These are phyloP conservation scores for Halocaridina rubra DNA, from an alignment of 2,888 invertebrate species.

Conservation along the genomic window DNA sequence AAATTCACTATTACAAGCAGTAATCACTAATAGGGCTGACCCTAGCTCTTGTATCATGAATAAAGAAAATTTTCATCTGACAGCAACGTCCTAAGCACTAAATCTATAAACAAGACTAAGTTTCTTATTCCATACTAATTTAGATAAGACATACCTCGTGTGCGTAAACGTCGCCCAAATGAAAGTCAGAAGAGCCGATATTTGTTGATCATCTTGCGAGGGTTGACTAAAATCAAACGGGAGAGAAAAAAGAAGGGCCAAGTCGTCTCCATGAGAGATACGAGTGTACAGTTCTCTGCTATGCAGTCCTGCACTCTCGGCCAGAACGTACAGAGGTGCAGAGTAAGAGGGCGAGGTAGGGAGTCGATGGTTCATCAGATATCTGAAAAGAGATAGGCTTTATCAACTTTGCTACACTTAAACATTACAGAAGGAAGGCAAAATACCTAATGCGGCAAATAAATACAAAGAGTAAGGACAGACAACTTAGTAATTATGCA, in stretches of 20 bases:
- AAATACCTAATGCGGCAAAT: no score
- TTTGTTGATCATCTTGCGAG: slow-evolving; percentile 11
- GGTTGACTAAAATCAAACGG: slow-evolving; percentile 24
- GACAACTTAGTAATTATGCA: no score
- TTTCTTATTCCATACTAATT: no score
- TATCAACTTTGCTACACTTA: no score
- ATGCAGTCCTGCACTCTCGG: slow-evolving; percentile 22
- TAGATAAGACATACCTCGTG: slow-evolving; percentile 31
- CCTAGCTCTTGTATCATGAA: no score
- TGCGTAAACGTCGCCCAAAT: slow-evolving; percentile 42
- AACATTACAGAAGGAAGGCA: no score
- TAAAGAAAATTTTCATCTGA: no score
- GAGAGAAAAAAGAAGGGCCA: slow-evolving; percentile 47
- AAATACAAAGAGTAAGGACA: no score
- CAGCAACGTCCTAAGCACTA: no score
- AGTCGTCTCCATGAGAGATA: slow-evolving; percentile 60
- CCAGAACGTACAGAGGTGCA: slow-evolving; percentile 35
- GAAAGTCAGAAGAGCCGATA: slow-evolving; percentile 21
- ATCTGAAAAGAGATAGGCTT: slow-evolving; percentile 19
- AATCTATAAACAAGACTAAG: no score
- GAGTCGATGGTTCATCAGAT: slow-evolving; percentile 57
- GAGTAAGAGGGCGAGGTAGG: slow-evolving; percentile 43
- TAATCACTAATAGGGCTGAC: no score
- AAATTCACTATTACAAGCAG: no score
- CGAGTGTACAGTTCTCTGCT: not conserved